These are phyloP conservation scores for Melanogrammus aeglefinus DNA, from an alignment of 2,797 vertebrate genomes.

Conservation along the genomic window DNA sequence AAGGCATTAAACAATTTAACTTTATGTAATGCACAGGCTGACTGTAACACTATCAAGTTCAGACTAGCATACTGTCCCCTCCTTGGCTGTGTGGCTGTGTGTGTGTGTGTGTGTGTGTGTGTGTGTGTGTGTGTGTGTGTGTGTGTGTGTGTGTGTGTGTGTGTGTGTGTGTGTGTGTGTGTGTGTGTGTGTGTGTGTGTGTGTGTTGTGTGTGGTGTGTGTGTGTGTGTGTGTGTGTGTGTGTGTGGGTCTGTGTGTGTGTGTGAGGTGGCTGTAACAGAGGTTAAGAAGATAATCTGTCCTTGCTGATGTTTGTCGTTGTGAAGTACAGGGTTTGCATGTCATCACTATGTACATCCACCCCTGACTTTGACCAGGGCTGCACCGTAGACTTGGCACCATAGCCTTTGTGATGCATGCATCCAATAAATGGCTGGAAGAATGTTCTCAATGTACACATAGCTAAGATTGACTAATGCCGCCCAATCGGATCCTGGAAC, in stretches of 20 bases:
- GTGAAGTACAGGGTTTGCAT: slow-evolving; percentile 51
- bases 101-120: slow-evolving; percentile 15
- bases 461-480: too few relatives aligned
- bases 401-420: too few relatives aligned
- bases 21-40: not conserved
- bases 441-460: too few relatives aligned
- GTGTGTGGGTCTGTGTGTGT: not conserved
- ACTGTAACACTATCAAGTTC: too few relatives aligned
- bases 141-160: not conserved
- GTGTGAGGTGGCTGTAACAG: slow-evolving; percentile 52
- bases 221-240: slow-evolving; percentile 12
- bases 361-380: too few relatives aligned
- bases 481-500: too few relatives aligned
- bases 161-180: slow-evolving; percentile 20
- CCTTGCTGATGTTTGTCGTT: slow-evolving; percentile 58
- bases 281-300: slow-evolving; percentile 71
- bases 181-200: not conserved
- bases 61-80: too few relatives aligned
- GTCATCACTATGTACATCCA: slow-evolving; percentile 44
- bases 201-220: slow-evolving; percentile 6
- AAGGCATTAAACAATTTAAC: not conserved
- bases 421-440: too few relatives aligned
- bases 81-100: too few relatives aligned
- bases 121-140: slow-evolving; percentile 15
- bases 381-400: not conserved